Evolutionary conservation across 2,797 vertebrate genomes (phyloP), one percentile per base, ranked within the genome.

Genomic region (Mallotus villosus): DNA sequence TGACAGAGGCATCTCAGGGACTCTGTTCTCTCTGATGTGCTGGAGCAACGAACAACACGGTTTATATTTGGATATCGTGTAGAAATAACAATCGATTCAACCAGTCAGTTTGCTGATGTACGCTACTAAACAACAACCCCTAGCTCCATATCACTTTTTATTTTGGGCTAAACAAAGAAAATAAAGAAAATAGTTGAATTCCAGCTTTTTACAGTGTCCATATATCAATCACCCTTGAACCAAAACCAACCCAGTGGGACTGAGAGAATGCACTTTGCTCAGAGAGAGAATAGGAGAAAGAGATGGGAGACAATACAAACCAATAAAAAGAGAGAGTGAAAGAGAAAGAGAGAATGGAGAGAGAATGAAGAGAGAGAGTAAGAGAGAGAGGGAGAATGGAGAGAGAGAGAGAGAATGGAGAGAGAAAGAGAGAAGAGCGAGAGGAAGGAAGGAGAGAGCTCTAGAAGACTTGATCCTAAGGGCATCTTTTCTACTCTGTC

Each of bases 401-500:
- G 61, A 34, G 16, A 62, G 58, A 22, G 58, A 1, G 22, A 27
- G 19, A 37, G 19, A 41, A 25, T 4, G 9, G 21, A 25, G 58
- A 29, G 59, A 5, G 25, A 61, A 12, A 61, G 59, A 29, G 14
- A 25, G 16, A 24, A 61, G 25, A 34, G 19, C 6, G 7, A 64
- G 19, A 22, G 34, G 21, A n/a, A n/a, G 51, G 4, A 55, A 8
- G 51, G 4, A 55, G 51, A 55, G 49, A 16, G 49, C 4, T 55
- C 16, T 46, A 83, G 82, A 77, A 71, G 64, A 68, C 57, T 37
- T 5, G 16, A 57, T 81, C 83, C 79, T 64, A 66, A 64, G 62
- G 80, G 74, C 75, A 67, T 81, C 70, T 67, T 71, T 78, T 79
- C 51, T 27, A n/a, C 8, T 21, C 37, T 57, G n/a, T 57, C 17